A percentile compares a stretch with the other conserved stretches of the same genome.
Evolutionary conservation across 2,888 invertebrate species (phyloP).

Genomic region (Thereva nobilitata): DNA sequence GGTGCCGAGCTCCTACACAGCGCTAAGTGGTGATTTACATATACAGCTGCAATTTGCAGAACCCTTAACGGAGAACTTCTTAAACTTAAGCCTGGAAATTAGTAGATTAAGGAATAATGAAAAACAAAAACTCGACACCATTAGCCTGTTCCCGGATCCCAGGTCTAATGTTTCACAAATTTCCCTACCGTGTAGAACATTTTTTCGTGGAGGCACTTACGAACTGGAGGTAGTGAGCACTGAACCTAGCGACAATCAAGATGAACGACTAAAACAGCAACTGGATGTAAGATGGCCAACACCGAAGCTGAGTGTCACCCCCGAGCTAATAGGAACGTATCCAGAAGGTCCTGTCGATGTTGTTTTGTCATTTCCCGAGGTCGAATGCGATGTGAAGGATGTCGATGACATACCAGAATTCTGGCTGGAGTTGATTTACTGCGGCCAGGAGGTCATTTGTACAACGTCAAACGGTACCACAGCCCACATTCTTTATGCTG

Average conservation of each 20-base stretch:
- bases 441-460: conserved; percentile 76
- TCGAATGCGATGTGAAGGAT: conserved; percentile 63
- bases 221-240: conserved; percentile 59
- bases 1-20: conserved; percentile 75
- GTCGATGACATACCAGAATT: conserved; percentile 67
- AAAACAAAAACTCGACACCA: conserved; percentile 47
- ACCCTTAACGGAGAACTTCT: conserved; percentile 36
- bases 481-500: conserved; percentile 73
- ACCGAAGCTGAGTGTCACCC: conserved; percentile 72
- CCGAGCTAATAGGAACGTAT: conserved; percentile 78
- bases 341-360: conserved; percentile 75
- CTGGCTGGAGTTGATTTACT: conserved; percentile 79
- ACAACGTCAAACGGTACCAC: conserved; percentile 62
- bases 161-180: conserved; percentile 56
- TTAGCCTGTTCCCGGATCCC: conserved; percentile 42
- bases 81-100: conserved; percentile 58
- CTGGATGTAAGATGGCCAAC: conserved; percentile 83
- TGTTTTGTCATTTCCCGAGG: conserved; percentile 74
- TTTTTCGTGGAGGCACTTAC: conserved; percentile 72
- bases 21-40: conserved; percentile 78
- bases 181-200: conserved; percentile 72
- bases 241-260: conserved; percentile 37
- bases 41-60: conserved; percentile 64
- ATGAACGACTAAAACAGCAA: conserved; percentile 57
- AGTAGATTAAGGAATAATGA: conserved; percentile 54